These are phyloP conservation scores for Patella depressa DNA, from an alignment of 2,888 invertebrate species.

Conservation along the genomic window DNA sequence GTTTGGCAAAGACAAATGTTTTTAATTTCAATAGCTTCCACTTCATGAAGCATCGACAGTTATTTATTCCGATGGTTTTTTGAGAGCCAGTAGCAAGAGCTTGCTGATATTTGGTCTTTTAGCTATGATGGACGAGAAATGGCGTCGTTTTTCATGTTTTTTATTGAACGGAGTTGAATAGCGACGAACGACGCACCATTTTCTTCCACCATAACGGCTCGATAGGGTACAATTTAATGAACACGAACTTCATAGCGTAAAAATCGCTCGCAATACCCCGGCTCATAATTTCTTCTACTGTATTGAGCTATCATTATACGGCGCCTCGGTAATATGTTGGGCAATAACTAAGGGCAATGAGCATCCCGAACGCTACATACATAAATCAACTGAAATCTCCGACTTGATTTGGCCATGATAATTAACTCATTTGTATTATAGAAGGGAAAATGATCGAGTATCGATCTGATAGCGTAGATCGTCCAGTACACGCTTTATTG, in stretches of 20 bases:
- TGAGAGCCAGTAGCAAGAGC: neutral
- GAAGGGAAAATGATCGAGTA: constrained; percentile 43
- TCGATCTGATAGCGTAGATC: neutral
- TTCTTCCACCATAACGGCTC: neutral
- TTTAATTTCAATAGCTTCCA: constrained; percentile 9
- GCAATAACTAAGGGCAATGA: neutral
- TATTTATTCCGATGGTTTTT: constrained; percentile 4
- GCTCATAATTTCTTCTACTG: neutral
- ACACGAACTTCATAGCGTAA: neutral
- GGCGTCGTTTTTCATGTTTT: neutral
- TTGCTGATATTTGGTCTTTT: neutral
- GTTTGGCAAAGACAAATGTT: constrained; percentile 6
- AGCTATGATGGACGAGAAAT: neutral
- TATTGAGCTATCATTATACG: constrained; percentile 2
- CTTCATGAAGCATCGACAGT: neutral
- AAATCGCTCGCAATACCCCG: neutral
- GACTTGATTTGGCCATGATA: constrained; percentile 37
- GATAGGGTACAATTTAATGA: constrained; percentile 5
- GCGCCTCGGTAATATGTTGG: neutral
- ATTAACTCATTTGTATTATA: constrained; percentile 51
- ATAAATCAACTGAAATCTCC: constrained; percentile 22
- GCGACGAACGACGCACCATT: neutral
- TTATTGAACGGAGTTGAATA: neutral
- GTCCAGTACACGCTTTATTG: too few relatives aligned
- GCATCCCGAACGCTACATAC: neutral